phyloP scores from a whole-genome alignment of 2,797 vertebrate genomes.

The Clangula hyemalis region DNA sequence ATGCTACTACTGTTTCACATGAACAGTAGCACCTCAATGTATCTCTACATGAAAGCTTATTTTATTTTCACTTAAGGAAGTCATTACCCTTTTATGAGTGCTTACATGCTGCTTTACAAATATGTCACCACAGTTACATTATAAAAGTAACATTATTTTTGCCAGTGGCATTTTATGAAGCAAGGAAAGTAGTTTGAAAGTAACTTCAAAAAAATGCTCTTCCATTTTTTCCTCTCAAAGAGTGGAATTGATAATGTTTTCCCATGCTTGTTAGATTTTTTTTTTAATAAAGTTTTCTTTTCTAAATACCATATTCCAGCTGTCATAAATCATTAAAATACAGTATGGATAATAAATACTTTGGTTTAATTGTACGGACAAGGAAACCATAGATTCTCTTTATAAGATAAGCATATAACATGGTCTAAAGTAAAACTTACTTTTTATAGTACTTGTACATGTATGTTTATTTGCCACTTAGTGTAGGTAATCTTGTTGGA shows the following conservation, averaged over 20 bases:
- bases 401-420: not conserved
- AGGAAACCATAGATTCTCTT: conserved; percentile 27
- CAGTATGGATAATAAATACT: not conserved
- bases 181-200: conserved; percentile 60
- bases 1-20: conserved; percentile 5
- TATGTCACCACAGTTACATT: conserved; percentile 70
- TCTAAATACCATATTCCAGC: not conserved
- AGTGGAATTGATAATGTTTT: conserved; percentile 10
- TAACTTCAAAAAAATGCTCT: conserved; percentile 59
- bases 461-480: not conserved
- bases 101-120: conserved; percentile 78
- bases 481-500: not conserved
- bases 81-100: conserved; percentile 77
- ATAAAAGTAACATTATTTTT: conserved; percentile 73
- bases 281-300: not conserved
- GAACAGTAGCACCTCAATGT: conserved; percentile 39
- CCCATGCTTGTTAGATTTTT: not conserved
- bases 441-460: not conserved
- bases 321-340: conserved; percentile 50
- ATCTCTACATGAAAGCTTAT: conserved; percentile 72
- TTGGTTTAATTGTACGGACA: conserved; percentile 34
- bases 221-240: not conserved
- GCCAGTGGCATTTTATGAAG: conserved; percentile 68
- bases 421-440: not conserved
- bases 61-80: conserved; percentile 80